phyloP scores from a whole-genome alignment of 2,797 vertebrate species.

The Rhynchonycteris naso region DNA sequence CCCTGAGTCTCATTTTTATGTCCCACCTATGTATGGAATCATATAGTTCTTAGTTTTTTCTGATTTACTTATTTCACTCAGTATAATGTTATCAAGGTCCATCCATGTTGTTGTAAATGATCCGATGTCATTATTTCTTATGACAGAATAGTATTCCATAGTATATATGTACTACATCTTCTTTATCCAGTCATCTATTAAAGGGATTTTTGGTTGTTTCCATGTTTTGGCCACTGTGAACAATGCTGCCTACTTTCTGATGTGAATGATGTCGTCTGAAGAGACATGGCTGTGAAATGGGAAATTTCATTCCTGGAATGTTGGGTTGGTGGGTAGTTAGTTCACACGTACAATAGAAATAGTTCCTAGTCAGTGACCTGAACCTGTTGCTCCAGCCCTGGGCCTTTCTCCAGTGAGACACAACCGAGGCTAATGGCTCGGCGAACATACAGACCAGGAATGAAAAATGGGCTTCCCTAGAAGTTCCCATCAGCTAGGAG shows the following conservation, averaged over 20 bases:
- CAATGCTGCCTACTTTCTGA: constrained; percentile 40
- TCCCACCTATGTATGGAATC: no score
- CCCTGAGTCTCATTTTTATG: no score
- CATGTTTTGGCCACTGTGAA: no score
- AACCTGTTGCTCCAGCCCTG: neutral
- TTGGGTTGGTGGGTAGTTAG: neutral
- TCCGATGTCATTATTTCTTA: no score
- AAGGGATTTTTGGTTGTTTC: no score
- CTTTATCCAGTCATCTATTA: no score
- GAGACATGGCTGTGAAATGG: neutral
- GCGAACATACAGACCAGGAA: neutral
- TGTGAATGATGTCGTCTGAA: neutral
- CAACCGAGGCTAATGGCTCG: neutral
- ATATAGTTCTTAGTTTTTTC: no score
- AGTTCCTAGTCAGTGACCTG: neutral
- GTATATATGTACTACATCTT: no score
- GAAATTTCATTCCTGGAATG: neutral
- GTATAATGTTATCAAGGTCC: no score
- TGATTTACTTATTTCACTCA: no score
- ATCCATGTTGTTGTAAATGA: no score
- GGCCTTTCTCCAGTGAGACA: neutral
- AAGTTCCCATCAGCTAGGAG: neutral
- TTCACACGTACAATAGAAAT: neutral
- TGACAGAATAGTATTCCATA: no score
- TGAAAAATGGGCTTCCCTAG: neutral